phyloP scores from a whole-genome alignment of 2,888 invertebrate genomes.

The Dendrolimus houi region DNA sequence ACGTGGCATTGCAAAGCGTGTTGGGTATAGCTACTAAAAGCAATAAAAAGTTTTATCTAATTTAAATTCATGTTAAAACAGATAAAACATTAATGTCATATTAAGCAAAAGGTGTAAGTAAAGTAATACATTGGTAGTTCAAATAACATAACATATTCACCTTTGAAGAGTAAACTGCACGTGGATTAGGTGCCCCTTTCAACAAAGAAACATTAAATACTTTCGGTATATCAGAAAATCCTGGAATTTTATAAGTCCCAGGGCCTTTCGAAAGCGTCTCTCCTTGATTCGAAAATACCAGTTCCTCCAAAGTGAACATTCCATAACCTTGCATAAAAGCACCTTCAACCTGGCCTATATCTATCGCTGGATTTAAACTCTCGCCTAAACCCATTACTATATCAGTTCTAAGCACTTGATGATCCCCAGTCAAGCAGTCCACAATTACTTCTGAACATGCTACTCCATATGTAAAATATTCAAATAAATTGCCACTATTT shows the following conservation, averaged over 20 bases:
- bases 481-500: constrained; percentile 81
- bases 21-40: too few relatives aligned
- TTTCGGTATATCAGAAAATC: constrained; percentile 87
- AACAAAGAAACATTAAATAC: constrained; percentile 90
- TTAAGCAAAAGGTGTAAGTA: too few relatives aligned
- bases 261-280: constrained; percentile 85
- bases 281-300: constrained; percentile 85
- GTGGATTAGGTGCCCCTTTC: constrained; percentile 86
- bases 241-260: constrained; percentile 91
- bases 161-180: constrained; percentile 93
- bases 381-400: constrained; percentile 95
- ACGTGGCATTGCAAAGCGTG: too few relatives aligned
- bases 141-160: constrained; percentile 42
- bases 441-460: constrained; percentile 91
- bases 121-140: too few relatives aligned
- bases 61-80: too few relatives aligned
- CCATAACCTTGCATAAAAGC: constrained; percentile 93
- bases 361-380: constrained; percentile 92
- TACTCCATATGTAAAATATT: constrained; percentile 88
- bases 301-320: constrained; percentile 87
- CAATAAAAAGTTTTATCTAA: too few relatives aligned
- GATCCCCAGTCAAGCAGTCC: constrained; percentile 91
- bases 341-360: constrained; percentile 94
- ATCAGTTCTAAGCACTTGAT: constrained; percentile 86
- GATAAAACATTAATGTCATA: too few relatives aligned